A percentile compares a stretch with the other conserved stretches of the same genome.
Conservation (phyloP, 2,888 invertebrate species). For the Hypsopygia costalis region DNA sequence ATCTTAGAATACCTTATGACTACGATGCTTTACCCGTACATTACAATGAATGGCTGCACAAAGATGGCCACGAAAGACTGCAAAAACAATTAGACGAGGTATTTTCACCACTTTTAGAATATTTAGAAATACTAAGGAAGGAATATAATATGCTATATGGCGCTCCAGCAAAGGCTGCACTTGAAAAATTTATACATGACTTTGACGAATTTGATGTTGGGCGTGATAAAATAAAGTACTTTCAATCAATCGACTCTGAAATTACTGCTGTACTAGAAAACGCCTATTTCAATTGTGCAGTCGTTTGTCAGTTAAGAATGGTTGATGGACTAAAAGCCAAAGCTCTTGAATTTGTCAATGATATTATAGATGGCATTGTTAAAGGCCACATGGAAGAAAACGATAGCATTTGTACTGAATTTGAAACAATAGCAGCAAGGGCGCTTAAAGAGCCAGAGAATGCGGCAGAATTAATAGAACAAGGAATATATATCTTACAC, state of each 20-base stretch:
- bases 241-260: conserved; percentile 80
- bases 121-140: conserved; percentile 71
- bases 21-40: conserved; percentile 77
- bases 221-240: conserved; percentile 81
- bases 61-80: conserved; percentile 74
- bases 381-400: conserved; percentile 84
- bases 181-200: conserved; percentile 68
- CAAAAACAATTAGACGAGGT: conserved; percentile 71
- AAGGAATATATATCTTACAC: conserved; percentile 89
- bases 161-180: conserved; percentile 58
- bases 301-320: conserved; percentile 82
- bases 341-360: conserved; percentile 79
- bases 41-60: conserved; percentile 79
- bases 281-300: conserved; percentile 84
- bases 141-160: conserved; percentile 82
- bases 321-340: conserved; percentile 81
- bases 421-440: conserved; percentile 84
- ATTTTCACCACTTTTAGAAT: conserved; percentile 78
- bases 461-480: conserved; percentile 90
- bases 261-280: conserved; percentile 82
- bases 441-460: conserved; percentile 87
- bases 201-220: conserved; percentile 80
- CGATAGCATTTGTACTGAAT: conserved; percentile 84
- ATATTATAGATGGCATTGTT: conserved; percentile 83
- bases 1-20: conserved; percentile 58